phyloP scores from a whole-genome alignment of 2,888 invertebrate genomes.

The Philhelius pedissequus region DNA sequence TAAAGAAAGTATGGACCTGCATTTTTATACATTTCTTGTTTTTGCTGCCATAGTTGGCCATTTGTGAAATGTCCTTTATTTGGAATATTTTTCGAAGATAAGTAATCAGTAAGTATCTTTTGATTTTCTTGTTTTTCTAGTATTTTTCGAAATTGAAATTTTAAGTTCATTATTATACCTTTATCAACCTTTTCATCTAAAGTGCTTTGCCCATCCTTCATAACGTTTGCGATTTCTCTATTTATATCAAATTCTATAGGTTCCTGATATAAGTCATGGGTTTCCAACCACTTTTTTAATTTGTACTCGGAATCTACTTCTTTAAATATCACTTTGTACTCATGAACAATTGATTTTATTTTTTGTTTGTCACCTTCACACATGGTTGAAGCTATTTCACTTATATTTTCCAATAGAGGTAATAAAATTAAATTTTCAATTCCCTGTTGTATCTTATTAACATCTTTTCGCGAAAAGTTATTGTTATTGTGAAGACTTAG shows the following conservation, averaged over 20 bases:
- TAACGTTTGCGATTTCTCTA: not conserved
- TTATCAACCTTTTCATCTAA: slow-evolving; percentile 10
- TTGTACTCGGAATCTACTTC: too few relatives aligned
- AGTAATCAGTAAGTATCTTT: not conserved
- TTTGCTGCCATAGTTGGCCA: slow-evolving; percentile 24
- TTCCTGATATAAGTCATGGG: not conserved
- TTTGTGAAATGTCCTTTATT: not conserved
- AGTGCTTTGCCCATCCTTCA: not conserved
- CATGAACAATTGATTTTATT: not conserved
- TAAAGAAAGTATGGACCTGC: not conserved
- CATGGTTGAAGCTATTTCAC: not conserved
- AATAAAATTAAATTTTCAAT: slow-evolving; percentile 2
- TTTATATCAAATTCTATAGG: slow-evolving; percentile 18
- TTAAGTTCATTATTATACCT: slow-evolving; percentile 18
- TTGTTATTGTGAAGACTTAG: not conserved
- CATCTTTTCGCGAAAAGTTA: slow-evolving; percentile 32
- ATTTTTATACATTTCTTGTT: not conserved
- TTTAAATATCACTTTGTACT: too few relatives aligned
- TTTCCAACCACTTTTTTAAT: slow-evolving; percentile 6
- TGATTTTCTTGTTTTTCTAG: slow-evolving; percentile 13
- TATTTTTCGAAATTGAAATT: slow-evolving; percentile 29
- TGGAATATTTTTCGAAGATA: not conserved
- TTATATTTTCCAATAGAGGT: not conserved
- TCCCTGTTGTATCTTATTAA: not conserved
- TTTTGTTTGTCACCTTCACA: not conserved